Base-by-base conservation (phyloP, 2,113 vertebrate genomes). In the Brachypteracias leptosomus region DNA sequence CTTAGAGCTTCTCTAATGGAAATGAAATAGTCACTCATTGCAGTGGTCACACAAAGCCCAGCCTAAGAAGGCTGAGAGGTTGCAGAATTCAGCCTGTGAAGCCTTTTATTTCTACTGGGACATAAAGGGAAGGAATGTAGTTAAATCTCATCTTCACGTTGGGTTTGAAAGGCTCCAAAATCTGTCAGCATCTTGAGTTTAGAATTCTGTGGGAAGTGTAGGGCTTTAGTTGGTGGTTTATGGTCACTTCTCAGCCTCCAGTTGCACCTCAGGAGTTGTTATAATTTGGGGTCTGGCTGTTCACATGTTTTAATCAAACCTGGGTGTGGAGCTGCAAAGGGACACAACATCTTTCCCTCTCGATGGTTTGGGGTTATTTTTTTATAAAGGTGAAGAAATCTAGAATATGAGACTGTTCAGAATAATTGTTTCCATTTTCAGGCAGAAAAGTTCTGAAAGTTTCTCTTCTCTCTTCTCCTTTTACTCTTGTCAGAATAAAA, bases 201-300 rank as follows among this genome's bases (percentile, higher is more conserved):
- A 38, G 52, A 91, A 63, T 78, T 29, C 58, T 51, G 1, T 31
- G 79, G 57, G 36, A 77, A 84, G 51, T 17, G 4, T 6, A 42
- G 61, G 76, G 74, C 92, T 90, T 91, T 87, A 59, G 35, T 3
- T 63, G 54, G 67, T 73, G 67, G 0, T 51, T 47, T 14, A 1
- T 4, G 33, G 65, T 78, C 81, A 33, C 14, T 89, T 72, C 65
- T 87, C 80, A 85, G 72, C 80, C 87, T 67, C 6, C 26, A 40
- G 71, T 55, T 87, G 82, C 88, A 66, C 81, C 88, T 96, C 85
- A 89, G 90, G 82, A 78, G 71, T 22, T 40, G 62, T 67, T 75
- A 12, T 77, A 8, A 33, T 82, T 76, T 51, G 81, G 78, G 73
- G 47, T 33, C 71, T 58, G 68, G 68, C 76, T 46, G 44, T 61